A percentile compares a stretch with the other conserved stretches of the same genome.
These are phyloP conservation scores for Vombatus ursinus DNA, from an alignment of 2,113 vertebrate species.

Conservation along the genomic window DNA sequence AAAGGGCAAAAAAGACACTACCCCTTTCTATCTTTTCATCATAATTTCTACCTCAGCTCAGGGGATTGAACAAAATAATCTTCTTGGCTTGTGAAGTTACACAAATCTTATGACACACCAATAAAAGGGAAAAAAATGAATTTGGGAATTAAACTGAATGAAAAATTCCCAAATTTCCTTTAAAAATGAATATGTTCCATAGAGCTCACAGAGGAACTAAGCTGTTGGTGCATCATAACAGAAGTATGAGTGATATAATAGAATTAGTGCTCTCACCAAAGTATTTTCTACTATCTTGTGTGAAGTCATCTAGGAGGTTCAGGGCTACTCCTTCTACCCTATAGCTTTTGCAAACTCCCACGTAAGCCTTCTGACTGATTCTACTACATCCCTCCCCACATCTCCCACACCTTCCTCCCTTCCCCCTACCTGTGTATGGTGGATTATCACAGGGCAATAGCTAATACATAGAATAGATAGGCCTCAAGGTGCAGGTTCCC, in stretches of 20 bases:
- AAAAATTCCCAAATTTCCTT: background rate
- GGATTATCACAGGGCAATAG: background rate
- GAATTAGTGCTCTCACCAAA: background rate
- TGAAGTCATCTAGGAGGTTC: background rate
- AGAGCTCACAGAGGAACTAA: background rate
- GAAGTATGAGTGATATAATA: background rate
- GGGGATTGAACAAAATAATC: background rate
- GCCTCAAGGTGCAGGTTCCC: too few species aligned
- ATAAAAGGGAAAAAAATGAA: background rate
- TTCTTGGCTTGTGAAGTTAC: constrained; percentile 1
- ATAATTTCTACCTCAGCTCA: background rate
- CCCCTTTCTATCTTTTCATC: background rate
- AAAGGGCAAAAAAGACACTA: background rate
- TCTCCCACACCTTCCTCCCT: background rate
- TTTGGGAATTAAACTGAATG: background rate
- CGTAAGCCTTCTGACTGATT: background rate
- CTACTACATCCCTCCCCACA: background rate
- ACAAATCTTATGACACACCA: background rate
- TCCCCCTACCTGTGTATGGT: background rate
- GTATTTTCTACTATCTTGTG: background rate
- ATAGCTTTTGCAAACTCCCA: background rate
- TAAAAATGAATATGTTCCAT: background rate
- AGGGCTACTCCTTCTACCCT: fast-evolving
- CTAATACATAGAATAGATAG: background rate
- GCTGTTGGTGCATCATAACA: background rate